Percentiles rank a stretch among this genome's conserved stretches.
These are phyloP conservation scores for Amblyjoppa fuscipennis DNA, from an alignment of 2,888 invertebrate species.

Conservation along the genomic window DNA sequence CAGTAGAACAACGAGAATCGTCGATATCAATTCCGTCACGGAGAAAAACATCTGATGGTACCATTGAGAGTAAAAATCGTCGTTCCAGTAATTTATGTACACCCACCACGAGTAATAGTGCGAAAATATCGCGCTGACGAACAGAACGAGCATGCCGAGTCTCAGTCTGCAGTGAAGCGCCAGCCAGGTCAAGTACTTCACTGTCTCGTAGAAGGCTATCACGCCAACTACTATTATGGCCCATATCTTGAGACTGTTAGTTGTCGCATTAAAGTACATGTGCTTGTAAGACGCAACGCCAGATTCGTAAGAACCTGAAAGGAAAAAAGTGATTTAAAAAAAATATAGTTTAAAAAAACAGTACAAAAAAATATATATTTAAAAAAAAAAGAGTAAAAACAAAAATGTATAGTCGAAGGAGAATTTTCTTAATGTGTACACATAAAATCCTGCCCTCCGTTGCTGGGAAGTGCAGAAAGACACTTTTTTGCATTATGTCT, in stretches of 20 bases:
- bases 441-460: too few relatives aligned
- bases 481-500: too few relatives aligned
- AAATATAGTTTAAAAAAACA: background rate
- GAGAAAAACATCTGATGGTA: conserved; percentile 89
- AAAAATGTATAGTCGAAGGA: background rate
- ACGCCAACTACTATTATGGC: conserved; percentile 87
- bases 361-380: background rate
- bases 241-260: conserved; percentile 90
- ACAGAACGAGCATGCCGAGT: conserved; percentile 88
- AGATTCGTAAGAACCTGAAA: conserved; percentile 89
- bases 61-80: conserved; percentile 90
- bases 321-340: conserved; percentile 57
- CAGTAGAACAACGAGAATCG: conserved; percentile 87
- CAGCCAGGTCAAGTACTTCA: conserved; percentile 87
- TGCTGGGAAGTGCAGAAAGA: too few relatives aligned
- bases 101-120: conserved; percentile 91
- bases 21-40: conserved; percentile 88
- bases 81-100: conserved; percentile 90
- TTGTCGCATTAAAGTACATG: conserved; percentile 90
- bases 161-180: conserved; percentile 86
- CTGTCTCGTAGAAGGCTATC: conserved; percentile 88
- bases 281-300: conserved; percentile 90
- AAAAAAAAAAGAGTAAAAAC: too few relatives aligned
- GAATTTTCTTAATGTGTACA: background rate
- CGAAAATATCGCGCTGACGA: conserved; percentile 88